Evolutionary conservation across 2,113 vertebrate species (phyloP).

Genomic region (Nycticebus coucang): DNA sequence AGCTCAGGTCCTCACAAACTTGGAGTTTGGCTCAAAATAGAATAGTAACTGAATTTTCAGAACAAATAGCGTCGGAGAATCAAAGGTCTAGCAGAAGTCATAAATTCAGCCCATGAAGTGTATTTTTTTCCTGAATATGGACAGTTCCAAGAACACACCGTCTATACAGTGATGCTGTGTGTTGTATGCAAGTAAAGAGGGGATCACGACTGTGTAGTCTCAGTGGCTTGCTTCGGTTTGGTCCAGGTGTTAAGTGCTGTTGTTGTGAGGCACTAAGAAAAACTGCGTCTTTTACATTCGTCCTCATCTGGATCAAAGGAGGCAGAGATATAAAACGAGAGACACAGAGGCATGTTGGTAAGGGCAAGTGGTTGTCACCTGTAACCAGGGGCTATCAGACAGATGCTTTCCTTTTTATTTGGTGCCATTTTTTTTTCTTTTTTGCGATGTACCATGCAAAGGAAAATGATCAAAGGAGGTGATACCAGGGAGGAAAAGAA

Average conservation of each 20-base stretch:
- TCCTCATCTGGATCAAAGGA: slow-evolving; percentile 29
- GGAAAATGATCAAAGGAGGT: slow-evolving; percentile 65
- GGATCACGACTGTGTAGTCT: background rate
- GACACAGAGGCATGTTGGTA: background rate
- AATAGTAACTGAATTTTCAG: background rate
- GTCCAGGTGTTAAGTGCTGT: slow-evolving; percentile 24
- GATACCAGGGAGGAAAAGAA: slow-evolving; percentile 43
- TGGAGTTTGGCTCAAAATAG: background rate
- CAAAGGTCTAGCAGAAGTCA: background rate
- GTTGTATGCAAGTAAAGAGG: background rate
- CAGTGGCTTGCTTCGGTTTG: background rate
- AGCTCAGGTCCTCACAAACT: background rate
- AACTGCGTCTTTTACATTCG: slow-evolving; percentile 11
- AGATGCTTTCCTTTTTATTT: slow-evolving; percentile 44
- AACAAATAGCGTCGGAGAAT: background rate
- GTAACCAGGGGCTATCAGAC: background rate
- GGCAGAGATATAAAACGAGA: background rate
- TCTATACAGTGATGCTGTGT: background rate
- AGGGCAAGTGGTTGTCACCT: slow-evolving; percentile 33
- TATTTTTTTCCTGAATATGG: background rate
- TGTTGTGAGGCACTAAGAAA: slow-evolving; percentile 3
- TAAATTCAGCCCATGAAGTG: background rate
- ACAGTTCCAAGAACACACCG: background rate
- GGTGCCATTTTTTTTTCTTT: background rate
- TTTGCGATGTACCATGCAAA: background rate